Base-by-base conservation (phyloP, 2,888 invertebrate species). In the Caenorhabditis uteleia region DNA sequence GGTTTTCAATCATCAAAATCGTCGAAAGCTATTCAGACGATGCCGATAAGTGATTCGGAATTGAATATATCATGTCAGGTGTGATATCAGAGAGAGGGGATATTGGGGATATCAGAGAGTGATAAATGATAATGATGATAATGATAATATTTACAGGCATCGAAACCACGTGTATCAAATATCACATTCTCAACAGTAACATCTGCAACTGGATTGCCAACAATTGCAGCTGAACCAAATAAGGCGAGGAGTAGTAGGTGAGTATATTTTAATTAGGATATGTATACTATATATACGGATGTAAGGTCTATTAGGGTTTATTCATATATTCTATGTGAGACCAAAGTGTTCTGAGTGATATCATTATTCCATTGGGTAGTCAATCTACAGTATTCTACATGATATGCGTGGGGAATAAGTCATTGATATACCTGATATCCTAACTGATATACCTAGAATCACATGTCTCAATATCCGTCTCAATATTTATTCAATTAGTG, bases 131-230 rank as follows among this genome's bases (percentile, higher is more conserved):
- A 36, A 20, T 20, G 20, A 2, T 20, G 26, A 27, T 38, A 20
- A 48, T 29, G 3, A 3, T 14, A 3, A 2, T 20, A n/a, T 36
- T 78, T 80, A 49, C 74, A 82, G 82, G 64, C 74, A 2, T 76
- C 78, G n/a, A 82, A 82, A 68, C 77, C 81, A 8, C 77, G 80
- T 6, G 78, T 82, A 16, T 71, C 76, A 20, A 80, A 77, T 50
- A 84, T 85, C 68, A 86, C 86, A 12, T 87, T 86, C 84, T 86
- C 86, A 3, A 86, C 86, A 27, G 86, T 86, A 23, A 86, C 86
- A 20, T 84, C 84, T 31, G 86, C 86, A 49, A 86, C 86, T 2
- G 88, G 88, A 39, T 85, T 88, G 85, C 88, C 88, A n/a, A 88
- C 87, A 1, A 83, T 88, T 27, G 88, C 88, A 68, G 86, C 87